Base-by-base conservation (phyloP, 2,113 vertebrate species). In the Pterocles burchelli region DNA sequence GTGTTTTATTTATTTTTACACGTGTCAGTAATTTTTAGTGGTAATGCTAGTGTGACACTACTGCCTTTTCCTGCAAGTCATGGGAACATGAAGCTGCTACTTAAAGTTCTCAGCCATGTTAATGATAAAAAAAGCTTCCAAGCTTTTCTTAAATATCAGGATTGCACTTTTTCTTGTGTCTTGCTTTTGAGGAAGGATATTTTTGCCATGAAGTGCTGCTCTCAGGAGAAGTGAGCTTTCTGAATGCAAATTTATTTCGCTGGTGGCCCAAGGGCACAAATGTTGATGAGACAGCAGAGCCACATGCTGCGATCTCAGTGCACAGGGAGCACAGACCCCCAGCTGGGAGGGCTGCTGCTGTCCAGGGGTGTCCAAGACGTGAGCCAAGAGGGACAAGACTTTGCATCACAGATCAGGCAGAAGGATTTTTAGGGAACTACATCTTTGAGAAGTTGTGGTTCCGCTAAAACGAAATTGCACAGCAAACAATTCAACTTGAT, bases 1-100 rank as follows among this genome's bases (percentile, higher is more conserved):
- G 59, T 1, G 1, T 57, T 94, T 92, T 96, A 81, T 96, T 94
- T 97, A 34, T 79, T 95, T 94, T 92, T 11, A 70, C 75, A 34
- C 2, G 4, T 45, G 63, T 75, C 85, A 41, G 82, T 71, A 96
- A 88, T 71, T 90, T 95, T 88, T 90, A 78, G 68, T 36, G 52
- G 29, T 22, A 91, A 58, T 45, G 13, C 43, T 67, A 49, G 17
- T 41, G 51, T 84, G 79, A 90, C 68, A 45, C 87, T n/a, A 15
- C n/a, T 76, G 77, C 61, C 25, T 96, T 73, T 89, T 92, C 48
- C 83, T 58, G 57, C 1, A 0, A 91, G 65, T 43, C 70, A 62
- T 0, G 0, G 62, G 48, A 90, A 90, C 24, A 12, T 12, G 62
- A 83, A 88, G 67, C 34, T 88, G 61, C 78, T 93, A 59, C 72